A percentile compares a stretch with the other conserved stretches of the same genome.
Evolutionary conservation across 2,113 vertebrate genomes (phyloP).

Genomic region (Dicerorhinus sumatrensis): DNA sequence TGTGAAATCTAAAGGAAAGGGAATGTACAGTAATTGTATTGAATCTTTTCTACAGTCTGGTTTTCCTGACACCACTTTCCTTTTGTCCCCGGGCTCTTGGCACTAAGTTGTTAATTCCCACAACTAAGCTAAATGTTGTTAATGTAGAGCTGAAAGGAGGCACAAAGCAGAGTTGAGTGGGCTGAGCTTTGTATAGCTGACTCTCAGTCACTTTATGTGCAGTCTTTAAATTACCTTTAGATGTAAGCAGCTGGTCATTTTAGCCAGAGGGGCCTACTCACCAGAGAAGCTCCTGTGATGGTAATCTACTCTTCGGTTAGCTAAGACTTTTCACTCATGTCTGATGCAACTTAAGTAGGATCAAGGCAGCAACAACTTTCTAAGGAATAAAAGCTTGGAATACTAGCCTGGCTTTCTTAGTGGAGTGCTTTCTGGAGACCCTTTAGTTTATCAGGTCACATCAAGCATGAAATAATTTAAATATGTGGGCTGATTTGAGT

Average conservation of each 20-base stretch:
- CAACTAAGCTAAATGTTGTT: background rate
- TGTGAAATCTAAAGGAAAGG: background rate
- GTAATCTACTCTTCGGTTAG: constrained; percentile 58
- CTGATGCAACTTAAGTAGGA: constrained; percentile 78
- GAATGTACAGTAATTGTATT: background rate
- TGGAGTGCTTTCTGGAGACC: constrained; percentile 71
- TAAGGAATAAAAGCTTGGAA: constrained; percentile 71
- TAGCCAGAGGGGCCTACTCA: background rate
- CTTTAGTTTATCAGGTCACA: constrained; percentile 72
- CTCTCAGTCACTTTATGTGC: background rate
- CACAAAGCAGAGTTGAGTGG: background rate
- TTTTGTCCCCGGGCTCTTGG: background rate
- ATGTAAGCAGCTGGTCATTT: background rate
- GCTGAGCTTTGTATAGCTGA: background rate
- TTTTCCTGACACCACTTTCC: background rate
- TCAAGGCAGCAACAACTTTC: constrained; percentile 70
- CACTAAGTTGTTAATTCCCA: background rate
- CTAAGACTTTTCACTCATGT: constrained; percentile 76
- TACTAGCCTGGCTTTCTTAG: constrained; percentile 66
- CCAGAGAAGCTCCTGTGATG: background rate
- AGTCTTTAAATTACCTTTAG: background rate
- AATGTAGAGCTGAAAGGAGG: background rate
- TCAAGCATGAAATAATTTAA: constrained; percentile 78
- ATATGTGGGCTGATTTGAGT: constrained; percentile 65
- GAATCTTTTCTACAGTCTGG: background rate